Base-by-base conservation (phyloP, 2,888 invertebrate species). In the Troides oblongomaculatus region DNA sequence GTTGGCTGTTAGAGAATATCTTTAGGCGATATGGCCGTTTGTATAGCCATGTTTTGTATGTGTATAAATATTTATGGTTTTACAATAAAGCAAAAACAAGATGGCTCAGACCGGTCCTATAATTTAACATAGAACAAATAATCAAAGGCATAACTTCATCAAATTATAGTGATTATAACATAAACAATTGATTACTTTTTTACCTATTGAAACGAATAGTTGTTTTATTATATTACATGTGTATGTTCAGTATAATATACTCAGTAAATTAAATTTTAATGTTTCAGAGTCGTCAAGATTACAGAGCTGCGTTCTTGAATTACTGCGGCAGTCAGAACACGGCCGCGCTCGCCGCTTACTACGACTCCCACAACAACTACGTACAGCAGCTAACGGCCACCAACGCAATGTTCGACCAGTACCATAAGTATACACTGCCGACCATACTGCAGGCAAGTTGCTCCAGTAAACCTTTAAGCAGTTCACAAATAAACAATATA, bases 331-430 rank as follows among this genome's bases (percentile, higher is more conserved):
- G 93, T 78, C 95, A 95, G 72, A 96, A 94, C 76, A 95, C 95
- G 69, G 94, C 95, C 59, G 94, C 94, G 68, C 88, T 96, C 76
- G 95, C 95, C 70, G 94, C 95, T 69, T 98, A 98, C 89, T 96
- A 97, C 84, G 97, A 98, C 84, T 95, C 97, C 18, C 98, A 99
- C 93, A 99, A 99, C 92, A 96, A 96, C 74, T 98, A 98, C 90
- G 96, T 99, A 73, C 97, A 98, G 78, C 98, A 98, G 84, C 92
- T 99, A 75, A 96, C 97, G 76, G 97, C 98, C 62, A 97, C 98
- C 75, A 99, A 99, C 85, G 97, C 97, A 56, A 97, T 98, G 95
- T 94, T 97, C 76, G 97, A 98, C 78, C 96, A 97, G 82, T 99
- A 97, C 89, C 95, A 97, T 83, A 94, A 94, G 76, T 95, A 96